These are phyloP conservation scores for Cheilosia pagana DNA, from an alignment of 2,888 invertebrate species.

Conservation along the genomic window DNA sequence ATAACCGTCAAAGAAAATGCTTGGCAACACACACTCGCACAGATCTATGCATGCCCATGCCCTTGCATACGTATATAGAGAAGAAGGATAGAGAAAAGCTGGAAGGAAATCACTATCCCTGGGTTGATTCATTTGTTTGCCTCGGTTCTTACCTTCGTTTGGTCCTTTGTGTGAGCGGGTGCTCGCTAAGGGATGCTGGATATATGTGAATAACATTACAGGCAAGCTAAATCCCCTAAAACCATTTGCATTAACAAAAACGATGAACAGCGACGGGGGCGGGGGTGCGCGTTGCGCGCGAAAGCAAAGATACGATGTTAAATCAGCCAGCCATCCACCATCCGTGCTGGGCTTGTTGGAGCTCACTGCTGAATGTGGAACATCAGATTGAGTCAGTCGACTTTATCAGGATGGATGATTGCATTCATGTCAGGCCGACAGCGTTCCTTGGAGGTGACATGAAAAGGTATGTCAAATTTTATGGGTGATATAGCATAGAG, in stretches of 20 bases:
- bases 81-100: constrained; percentile 33
- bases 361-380: constrained; percentile 53
- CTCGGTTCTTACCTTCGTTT: constrained; percentile 53
- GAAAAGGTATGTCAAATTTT: constrained; percentile 74
- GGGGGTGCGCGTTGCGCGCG: constrained; percentile 6
- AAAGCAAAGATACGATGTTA: constrained; percentile 47
- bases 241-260: constrained; percentile 70
- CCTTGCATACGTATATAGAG: no score
- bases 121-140: constrained; percentile 70
- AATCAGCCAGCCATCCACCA: constrained; percentile 56
- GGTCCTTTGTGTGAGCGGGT: constrained; percentile 45
- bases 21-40: constrained; percentile 22
- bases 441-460: constrained; percentile 71
- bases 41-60: no score
- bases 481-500: constrained; percentile 69
- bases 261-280: constrained; percentile 21
- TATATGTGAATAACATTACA: constrained; percentile 68
- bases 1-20: constrained; percentile 67
- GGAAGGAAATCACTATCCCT: constrained; percentile 66
- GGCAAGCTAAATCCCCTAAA: constrained; percentile 68
- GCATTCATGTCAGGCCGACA: constrained; percentile 73
- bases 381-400: constrained; percentile 73
- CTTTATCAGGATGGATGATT: constrained; percentile 72
- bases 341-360: constrained; percentile 36
- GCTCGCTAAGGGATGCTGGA: constrained; percentile 52